Conservation (phyloP, 2,888 invertebrate genomes). For the Rutpela maculata region DNA sequence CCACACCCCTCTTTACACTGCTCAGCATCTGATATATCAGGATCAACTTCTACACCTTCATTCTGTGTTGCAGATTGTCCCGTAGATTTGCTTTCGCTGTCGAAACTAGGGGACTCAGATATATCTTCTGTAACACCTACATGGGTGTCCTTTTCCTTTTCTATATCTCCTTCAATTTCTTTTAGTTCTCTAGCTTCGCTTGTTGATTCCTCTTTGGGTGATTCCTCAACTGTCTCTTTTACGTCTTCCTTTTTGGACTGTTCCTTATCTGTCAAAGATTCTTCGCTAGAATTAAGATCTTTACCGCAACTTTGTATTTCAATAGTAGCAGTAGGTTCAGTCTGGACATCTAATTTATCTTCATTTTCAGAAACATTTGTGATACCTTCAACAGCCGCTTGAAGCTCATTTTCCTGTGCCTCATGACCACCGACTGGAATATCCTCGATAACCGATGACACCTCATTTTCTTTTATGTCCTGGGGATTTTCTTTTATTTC, state of each 20-base stretch:
- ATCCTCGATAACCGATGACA: background rate
- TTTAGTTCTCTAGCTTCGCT: background rate
- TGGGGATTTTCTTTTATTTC: conserved; percentile 8
- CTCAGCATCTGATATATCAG: background rate
- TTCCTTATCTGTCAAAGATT: background rate
- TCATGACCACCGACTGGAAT: background rate
- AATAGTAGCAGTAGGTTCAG: background rate
- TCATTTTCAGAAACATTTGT: background rate
- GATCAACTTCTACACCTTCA: background rate
- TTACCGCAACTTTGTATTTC: background rate
- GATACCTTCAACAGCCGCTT: background rate
- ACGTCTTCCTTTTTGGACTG: background rate
- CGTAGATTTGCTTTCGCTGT: background rate
- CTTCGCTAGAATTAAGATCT: background rate
- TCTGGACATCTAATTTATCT: background rate
- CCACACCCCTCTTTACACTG: background rate
- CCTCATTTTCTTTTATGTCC: background rate
- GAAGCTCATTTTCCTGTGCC: background rate
- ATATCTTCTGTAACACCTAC: background rate
- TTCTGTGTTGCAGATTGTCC: background rate
- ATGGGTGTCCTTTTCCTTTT: background rate
- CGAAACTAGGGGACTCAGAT: background rate
- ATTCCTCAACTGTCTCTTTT: background rate
- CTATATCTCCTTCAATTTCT: background rate
- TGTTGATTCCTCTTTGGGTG: background rate